These are phyloP conservation scores for Conopomorpha cramerella DNA, from an alignment of 1,140 invertebrate genomes.

Conservation along the genomic window DNA sequence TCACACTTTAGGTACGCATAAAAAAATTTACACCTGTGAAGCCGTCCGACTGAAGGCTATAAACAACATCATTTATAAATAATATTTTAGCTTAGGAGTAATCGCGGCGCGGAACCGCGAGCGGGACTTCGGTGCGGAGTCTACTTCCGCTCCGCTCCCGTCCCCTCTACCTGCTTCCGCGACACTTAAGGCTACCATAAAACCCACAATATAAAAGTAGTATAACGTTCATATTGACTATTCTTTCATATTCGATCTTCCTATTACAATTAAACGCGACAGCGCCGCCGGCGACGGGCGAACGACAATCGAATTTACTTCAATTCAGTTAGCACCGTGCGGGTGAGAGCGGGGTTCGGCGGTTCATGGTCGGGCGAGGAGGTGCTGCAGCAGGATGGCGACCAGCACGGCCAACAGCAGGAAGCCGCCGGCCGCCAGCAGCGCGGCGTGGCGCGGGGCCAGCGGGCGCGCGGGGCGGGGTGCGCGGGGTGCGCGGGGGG, in stretches of 20 bases:
- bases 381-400: slow-evolving; percentile 63
- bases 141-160: not conserved
- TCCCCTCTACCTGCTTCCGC: not conserved
- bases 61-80: no score
- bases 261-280: slow-evolving; percentile 8
- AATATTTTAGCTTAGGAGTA: no score
- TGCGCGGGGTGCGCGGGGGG: slow-evolving; percentile 8
- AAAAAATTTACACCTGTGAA: slow-evolving; percentile 13
- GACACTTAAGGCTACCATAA: not conserved
- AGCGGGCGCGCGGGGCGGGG: slow-evolving; percentile 26
- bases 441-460: slow-evolving; percentile 68
- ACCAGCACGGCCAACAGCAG: slow-evolving; percentile 67
- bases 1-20: slow-evolving; percentile 19
- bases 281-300: slow-evolving; percentile 24
- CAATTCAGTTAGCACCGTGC: no score
- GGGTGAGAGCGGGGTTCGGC: no score
- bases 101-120: no score
- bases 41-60: no score
- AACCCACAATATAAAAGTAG: slow-evolving; percentile 3
- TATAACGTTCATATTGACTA: slow-evolving; percentile 1
- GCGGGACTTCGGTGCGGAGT: no score
- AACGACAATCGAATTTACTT: no score
- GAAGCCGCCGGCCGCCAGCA: slow-evolving; percentile 66
- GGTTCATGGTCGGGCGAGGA: slow-evolving; percentile 42
- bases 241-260: not conserved